A percentile compares a stretch with the other conserved stretches of the same genome.
phyloP scores from a whole-genome alignment of 2,797 vertebrate genomes.

The Typhlichthys eigenmanni region DNA sequence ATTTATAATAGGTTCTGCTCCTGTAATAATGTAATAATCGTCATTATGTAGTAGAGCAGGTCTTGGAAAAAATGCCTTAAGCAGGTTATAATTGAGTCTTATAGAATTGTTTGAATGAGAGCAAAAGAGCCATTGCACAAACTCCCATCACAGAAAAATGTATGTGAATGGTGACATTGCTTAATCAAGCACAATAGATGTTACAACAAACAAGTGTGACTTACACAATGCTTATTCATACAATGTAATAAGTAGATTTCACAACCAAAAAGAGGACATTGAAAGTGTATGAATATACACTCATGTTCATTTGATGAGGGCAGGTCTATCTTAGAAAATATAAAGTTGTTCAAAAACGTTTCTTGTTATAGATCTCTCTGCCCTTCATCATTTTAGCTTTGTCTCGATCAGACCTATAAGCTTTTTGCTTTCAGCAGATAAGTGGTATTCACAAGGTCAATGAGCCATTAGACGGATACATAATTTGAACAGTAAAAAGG shows the following conservation, averaged over 20 bases:
- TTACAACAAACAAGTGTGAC: conserved; percentile 15
- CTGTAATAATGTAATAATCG: conserved; percentile 3
- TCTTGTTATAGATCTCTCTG: conserved; percentile 18
- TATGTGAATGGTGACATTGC: conserved; percentile 11
- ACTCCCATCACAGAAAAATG: conserved; percentile 18
- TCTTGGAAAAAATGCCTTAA: conserved; percentile 25
- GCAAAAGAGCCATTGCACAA: conserved; percentile 8
- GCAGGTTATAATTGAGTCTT: conserved; percentile 33
- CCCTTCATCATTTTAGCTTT: background rate
- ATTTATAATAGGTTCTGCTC: background rate
- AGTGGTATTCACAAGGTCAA: background rate
- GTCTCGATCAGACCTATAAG: background rate
- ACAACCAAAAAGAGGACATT: background rate
- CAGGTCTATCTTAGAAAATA: conserved; percentile 32
- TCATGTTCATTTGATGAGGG: conserved; percentile 9
- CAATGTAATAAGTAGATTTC: background rate
- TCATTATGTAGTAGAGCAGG: no score
- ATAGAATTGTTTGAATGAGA: conserved; percentile 39
- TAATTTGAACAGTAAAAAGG: conserved; percentile 26
- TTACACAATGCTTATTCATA: conserved; percentile 6
- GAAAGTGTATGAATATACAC: background rate
- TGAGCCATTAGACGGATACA: conserved; percentile 7
- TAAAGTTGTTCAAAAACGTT: no score
- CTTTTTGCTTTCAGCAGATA: conserved; percentile 1
- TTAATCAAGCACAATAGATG: conserved; percentile 25